These are phyloP conservation scores for Toxotes chatareus DNA, from an alignment of 2,113 vertebrate species.

Conservation along the genomic window DNA sequence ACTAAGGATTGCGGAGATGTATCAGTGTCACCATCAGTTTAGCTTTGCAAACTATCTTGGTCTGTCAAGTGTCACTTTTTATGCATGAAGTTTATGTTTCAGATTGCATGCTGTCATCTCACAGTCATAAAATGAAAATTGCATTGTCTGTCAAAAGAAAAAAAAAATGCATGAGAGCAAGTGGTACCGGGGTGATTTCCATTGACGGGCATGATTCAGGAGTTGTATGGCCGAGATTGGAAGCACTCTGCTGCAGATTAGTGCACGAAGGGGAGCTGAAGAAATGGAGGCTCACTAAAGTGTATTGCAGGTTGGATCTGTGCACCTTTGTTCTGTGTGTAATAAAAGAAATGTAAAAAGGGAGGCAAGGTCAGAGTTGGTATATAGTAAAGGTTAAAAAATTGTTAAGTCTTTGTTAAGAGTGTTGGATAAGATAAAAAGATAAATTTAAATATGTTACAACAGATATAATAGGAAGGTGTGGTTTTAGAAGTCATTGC, in stretches of 20 bases:
- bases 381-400: constrained; percentile 8
- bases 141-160: background rate
- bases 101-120: background rate
- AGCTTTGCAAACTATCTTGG: background rate
- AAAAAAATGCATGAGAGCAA: background rate
- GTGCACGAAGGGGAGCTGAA: constrained; percentile 22
- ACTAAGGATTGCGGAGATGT: background rate
- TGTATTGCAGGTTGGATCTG: constrained; percentile 7
- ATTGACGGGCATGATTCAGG: constrained; percentile 9
- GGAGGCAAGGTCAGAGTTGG: background rate
- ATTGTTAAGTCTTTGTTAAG: background rate
- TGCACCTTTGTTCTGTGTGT: constrained; percentile 31
- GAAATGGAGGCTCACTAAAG: constrained; percentile 33
- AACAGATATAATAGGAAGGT: background rate
- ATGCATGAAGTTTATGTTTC: background rate
- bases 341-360: constrained; percentile 14
- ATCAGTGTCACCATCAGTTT: background rate
- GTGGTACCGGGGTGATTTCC: background rate
- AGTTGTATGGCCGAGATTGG: constrained; percentile 1
- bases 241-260: constrained; percentile 21
- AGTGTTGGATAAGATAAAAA: constrained; percentile 28
- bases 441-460: background rate
- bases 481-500: constrained; percentile 27
- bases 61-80: constrained; percentile 1
- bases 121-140: background rate